Conservation (phyloP, 2,888 invertebrate species). For the Melikaiella ostensackeni region DNA sequence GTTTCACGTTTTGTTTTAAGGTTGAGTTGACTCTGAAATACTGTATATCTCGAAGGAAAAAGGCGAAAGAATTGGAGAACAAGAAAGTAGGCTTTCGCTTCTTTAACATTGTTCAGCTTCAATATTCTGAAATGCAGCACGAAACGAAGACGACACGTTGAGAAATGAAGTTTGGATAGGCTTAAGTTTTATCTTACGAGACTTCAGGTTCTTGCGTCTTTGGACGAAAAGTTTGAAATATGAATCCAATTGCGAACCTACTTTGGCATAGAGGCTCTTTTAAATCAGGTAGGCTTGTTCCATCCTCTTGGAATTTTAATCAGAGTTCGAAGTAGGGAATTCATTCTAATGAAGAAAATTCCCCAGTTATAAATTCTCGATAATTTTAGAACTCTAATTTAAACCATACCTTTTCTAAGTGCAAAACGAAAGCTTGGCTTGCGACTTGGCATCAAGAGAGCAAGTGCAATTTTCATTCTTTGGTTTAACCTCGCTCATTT, state of each 20-base stretch:
- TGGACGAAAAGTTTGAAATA: not conserved
- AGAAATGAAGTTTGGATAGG: not conserved
- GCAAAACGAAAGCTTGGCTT: not conserved
- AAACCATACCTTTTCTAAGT: not conserved
- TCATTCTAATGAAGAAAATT: not conserved
- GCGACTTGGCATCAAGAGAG: not conserved
- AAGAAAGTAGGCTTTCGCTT: not conserved
- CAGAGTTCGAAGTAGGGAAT: not conserved
- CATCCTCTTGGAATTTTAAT: constrained; percentile 11
- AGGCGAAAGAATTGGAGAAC: not conserved
- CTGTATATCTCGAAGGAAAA: not conserved
- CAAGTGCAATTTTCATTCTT: constrained; percentile 25
- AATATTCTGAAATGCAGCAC: not conserved
- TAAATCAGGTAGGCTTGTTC: constrained; percentile 46
- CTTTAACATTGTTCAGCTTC: not conserved
- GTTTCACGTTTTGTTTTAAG: not conserved
- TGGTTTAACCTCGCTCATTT: constrained; percentile 40
- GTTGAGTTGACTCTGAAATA: constrained; percentile 2
- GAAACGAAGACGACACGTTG: not conserved
- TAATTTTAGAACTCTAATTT: too few species aligned
- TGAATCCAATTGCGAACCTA: constrained; percentile 17
- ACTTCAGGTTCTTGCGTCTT: not conserved
- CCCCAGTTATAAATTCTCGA: not conserved
- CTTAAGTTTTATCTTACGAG: not conserved
- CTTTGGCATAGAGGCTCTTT: constrained; percentile 51